A percentile compares a stretch with the other conserved stretches of the same genome.
Conservation (phyloP, 2,113 vertebrate species). For the Otocyon megalotis region DNA sequence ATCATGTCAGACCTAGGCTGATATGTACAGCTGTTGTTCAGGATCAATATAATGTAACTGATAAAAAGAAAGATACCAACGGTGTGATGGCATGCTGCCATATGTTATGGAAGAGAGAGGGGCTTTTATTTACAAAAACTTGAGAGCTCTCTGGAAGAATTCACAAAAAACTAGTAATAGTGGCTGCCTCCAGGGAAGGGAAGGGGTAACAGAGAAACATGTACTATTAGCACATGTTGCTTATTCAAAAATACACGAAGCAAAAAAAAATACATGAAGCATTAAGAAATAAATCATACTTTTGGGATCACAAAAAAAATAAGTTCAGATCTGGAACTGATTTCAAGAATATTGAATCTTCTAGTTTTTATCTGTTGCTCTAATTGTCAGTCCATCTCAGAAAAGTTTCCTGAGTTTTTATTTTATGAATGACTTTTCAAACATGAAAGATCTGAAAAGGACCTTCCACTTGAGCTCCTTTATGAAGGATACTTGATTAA, state of each 20-base stretch:
- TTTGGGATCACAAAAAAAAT: background rate
- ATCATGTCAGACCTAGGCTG: background rate
- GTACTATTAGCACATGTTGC: background rate
- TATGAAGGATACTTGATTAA: conserved; percentile 8
- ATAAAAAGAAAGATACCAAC: background rate
- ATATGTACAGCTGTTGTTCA: background rate
- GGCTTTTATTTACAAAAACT: background rate
- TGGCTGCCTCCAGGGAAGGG: background rate
- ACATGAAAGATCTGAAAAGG: conserved; percentile 46
- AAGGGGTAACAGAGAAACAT: background rate
- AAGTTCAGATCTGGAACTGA: background rate
- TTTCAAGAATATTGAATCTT: conserved; percentile 54
- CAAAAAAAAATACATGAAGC: background rate
- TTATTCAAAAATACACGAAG: background rate
- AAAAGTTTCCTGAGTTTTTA: conserved; percentile 29
- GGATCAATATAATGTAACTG: background rate
- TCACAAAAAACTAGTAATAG: background rate
- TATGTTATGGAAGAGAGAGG: background rate
- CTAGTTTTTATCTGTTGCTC: background rate
- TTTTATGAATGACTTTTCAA: conserved; percentile 55
- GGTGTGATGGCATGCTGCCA: background rate
- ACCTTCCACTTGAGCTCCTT: background rate
- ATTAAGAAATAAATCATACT: background rate
- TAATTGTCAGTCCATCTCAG: conserved; percentile 27
- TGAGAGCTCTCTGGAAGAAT: background rate